These are phyloP conservation scores for Rhopalosiphum padi DNA, from an alignment of 1,140 invertebrate genomes.

Conservation along the genomic window DNA sequence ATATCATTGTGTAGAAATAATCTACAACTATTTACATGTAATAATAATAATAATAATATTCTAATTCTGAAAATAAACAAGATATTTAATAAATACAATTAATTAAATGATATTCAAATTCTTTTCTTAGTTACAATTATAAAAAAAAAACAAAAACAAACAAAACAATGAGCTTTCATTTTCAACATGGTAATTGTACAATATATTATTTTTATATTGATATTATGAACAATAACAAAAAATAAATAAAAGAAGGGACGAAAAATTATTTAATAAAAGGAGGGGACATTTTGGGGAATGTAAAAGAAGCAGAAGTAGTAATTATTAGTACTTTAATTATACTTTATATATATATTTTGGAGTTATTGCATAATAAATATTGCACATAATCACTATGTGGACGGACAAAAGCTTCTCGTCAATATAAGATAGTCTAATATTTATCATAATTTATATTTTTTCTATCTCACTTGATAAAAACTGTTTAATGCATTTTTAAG, in stretches of 20 bases:
- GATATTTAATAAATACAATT: constrained; percentile 44
- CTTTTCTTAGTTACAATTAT: constrained; percentile 17
- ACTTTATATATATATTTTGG: constrained; percentile 8
- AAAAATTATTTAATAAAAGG: constrained; percentile 18
- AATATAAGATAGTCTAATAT: constrained; percentile 52
- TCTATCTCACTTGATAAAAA: constrained; percentile 20
- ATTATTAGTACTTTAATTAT: constrained; percentile 35
- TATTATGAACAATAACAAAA: constrained; percentile 31
- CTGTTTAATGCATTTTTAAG: not conserved
- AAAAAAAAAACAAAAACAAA: constrained; percentile 54
- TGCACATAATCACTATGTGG: constrained; percentile 54
- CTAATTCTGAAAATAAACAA: constrained; percentile 29
- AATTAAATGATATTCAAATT: constrained; percentile 33
- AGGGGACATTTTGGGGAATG: constrained; percentile 34
- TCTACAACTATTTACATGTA: constrained; percentile 48
- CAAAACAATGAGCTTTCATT: constrained; percentile 57
- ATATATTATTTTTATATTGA: constrained; percentile 1
- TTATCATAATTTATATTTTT: not conserved
- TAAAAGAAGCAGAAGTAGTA: constrained; percentile 51
- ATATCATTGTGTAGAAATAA: constrained; percentile 45
- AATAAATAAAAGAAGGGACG: not conserved
- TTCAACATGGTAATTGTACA: constrained; percentile 49
- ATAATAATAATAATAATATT: constrained; percentile 44
- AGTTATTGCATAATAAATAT: constrained; percentile 55
- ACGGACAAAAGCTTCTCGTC: constrained; percentile 50